Percentiles rank a stretch among this genome's conserved stretches.
phyloP scores from a whole-genome alignment of 2,113 vertebrate species.

The Salvelinus fontinalis region DNA sequence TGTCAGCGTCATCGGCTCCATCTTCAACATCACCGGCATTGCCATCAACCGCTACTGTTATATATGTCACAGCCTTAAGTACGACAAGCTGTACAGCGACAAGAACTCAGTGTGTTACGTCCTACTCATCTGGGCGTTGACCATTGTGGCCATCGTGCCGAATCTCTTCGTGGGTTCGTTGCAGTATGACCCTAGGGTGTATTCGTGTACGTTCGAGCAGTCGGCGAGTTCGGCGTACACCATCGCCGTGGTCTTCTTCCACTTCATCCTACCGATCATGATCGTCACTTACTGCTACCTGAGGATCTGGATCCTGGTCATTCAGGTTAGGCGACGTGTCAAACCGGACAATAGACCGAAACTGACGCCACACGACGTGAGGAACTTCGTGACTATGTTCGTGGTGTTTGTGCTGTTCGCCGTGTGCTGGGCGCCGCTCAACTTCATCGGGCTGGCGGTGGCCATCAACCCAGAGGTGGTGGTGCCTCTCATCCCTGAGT shows the following conservation, averaged over 20 bases:
- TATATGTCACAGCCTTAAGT: constrained; percentile 95
- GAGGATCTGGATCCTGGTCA: constrained; percentile 93
- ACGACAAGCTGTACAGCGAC: constrained; percentile 88
- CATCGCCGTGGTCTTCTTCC: constrained; percentile 92
- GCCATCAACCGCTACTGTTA: constrained; percentile 97
- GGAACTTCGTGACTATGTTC: constrained; percentile 97
- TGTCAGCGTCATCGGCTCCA: constrained; percentile 91
- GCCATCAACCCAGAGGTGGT: constrained; percentile 81
- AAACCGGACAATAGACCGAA: constrained; percentile 86
- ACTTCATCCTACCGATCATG: constrained; percentile 91
- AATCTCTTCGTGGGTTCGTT: constrained; percentile 89
- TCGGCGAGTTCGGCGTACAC: constrained; percentile 92
- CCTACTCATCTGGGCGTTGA: constrained; percentile 87
- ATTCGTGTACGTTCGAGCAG: constrained; percentile 92
- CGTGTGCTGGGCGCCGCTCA: constrained; percentile 95
- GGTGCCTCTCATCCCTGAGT: constrained; percentile 88
- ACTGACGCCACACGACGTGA: constrained; percentile 88
- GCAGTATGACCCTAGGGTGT: constrained; percentile 90
- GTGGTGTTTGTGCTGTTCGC: constrained; percentile 96
- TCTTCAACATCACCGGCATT: constrained; percentile 96
- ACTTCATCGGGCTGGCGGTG: constrained; percentile 91
- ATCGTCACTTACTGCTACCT: constrained; percentile 95
- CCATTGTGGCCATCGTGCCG: constrained; percentile 87
- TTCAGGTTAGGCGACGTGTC: constrained; percentile 87
- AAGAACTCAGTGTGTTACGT: constrained; percentile 90